Base-by-base conservation (phyloP, 2,113 vertebrate genomes). In the Theropithecus gelada region DNA sequence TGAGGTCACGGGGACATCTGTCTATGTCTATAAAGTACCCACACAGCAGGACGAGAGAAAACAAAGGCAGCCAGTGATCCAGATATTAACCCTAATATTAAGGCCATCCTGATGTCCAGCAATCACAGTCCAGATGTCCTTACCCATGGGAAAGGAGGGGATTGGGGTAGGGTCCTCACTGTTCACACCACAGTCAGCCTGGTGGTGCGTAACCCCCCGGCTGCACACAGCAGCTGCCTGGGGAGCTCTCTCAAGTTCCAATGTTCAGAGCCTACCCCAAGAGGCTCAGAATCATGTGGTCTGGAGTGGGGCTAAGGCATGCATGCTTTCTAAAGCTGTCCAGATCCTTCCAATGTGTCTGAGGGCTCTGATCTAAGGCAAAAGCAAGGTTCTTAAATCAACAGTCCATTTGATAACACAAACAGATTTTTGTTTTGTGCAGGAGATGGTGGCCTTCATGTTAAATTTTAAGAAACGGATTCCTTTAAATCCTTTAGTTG, bases 151-250 rank as follows among this genome's bases (percentile, higher is more conserved):
- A 6, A 68, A 5, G 11, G 76, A 45, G 30, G 0, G n/a, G 11
- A 7, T 14, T 2, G 3, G 40, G 0, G 4, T 0, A 20, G 35
- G 84, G 22, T 2, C 13, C 30, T 20, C 32, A 16, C 64, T 59
- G 14, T 35, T 14, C 45, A 70, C 14, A 8, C 35, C 50, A 35
- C 25, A 11, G 18, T 3, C 30, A 48, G 18, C 2, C 59, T 3
- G 0, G 2, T 1, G 3, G 30, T 6, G 23, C 32, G 7, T 27
- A 40, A 70, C 48, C 17, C 38, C 38, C 9, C 5, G 8, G 20
- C 40, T 20, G 17, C 5, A 7, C 9, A 17, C 22, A 2, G 4
- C 23, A 6, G 11, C 13, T 27, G 8, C 12, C 55, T 0, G 0
- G 35, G 43, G 48, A 6, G 5, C 20, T 27, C 9, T 13, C 35